These are phyloP conservation scores for Plebejus anna DNA, from an alignment of 2,888 invertebrate genomes.

Conservation along the genomic window DNA sequence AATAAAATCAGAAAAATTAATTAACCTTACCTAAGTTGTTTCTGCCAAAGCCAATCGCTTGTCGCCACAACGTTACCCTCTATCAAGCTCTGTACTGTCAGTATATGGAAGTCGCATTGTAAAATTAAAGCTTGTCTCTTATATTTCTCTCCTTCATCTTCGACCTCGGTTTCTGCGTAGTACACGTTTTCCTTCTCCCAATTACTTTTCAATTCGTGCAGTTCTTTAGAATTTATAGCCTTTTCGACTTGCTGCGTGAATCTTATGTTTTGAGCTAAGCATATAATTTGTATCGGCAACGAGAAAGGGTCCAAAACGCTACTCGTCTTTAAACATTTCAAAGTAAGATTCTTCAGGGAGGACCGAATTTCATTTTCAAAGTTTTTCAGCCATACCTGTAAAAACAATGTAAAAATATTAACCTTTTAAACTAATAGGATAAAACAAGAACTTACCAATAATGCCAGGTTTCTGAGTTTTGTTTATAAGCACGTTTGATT, in stretches of 20 bases:
- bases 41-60: conserved; percentile 96
- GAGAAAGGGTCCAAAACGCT: conserved; percentile 72
- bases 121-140: conserved; percentile 96
- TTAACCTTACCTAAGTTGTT: conserved; percentile 86
- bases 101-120: conserved; percentile 95
- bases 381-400: conserved; percentile 86
- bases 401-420: conserved; percentile 54
- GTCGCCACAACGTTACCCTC: conserved; percentile 82
- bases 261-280: conserved; percentile 89
- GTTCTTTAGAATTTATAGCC: conserved; percentile 84
- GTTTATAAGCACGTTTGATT: too few species aligned
- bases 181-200: conserved; percentile 74
- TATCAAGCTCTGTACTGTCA: conserved; percentile 89
- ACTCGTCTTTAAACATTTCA: conserved; percentile 72
- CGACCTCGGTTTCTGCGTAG: conserved; percentile 75
- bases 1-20: not conserved
- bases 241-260: conserved; percentile 93
- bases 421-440: too few species aligned
- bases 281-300: conserved; percentile 88
- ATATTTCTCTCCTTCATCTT: conserved; percentile 83
- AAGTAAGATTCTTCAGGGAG: conserved; percentile 83
- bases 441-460: too few species aligned
- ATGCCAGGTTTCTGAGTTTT: too few species aligned
- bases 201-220: conserved; percentile 75
- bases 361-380: conserved; percentile 90